Conservation (phyloP, 2,113 vertebrate species). For the Gavialis gangeticus region DNA sequence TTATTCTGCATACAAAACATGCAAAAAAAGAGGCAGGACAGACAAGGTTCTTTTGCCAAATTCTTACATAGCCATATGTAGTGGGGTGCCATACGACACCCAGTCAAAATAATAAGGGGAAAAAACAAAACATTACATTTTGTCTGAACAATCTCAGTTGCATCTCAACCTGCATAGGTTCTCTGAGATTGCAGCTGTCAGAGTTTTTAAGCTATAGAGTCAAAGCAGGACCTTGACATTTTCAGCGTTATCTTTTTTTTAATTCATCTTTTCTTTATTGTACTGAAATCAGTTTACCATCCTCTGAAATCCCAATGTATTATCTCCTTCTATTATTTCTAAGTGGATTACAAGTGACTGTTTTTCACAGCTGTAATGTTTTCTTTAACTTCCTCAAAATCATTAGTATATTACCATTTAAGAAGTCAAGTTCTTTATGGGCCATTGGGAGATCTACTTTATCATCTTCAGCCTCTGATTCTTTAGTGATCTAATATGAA, state of each 20-base stretch:
- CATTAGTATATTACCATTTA: not conserved
- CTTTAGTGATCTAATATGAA: not conserved
- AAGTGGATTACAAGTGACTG: not conserved
- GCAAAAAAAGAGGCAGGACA: not conserved
- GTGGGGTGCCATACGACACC: not conserved
- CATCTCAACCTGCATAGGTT: not conserved
- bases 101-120: not conserved
- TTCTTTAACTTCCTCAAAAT: constrained; percentile 16
- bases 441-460: not conserved
- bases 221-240: not conserved
- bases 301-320: not conserved
- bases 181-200: not conserved
- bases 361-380: not conserved
- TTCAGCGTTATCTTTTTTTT: not conserved
- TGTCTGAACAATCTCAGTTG: not conserved
- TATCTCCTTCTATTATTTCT: not conserved
- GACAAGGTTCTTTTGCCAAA: not conserved
- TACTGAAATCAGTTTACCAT: not conserved
- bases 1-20: not conserved
- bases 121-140: not conserved
- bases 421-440: not conserved
- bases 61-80: not conserved
- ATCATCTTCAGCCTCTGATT: not conserved
- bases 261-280: not conserved
- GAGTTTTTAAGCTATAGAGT: not conserved